Percentiles rank a stretch among this genome's conserved stretches.
Conservation (phyloP, 2,113 vertebrate genomes). For the Microtus montanus region DNA sequence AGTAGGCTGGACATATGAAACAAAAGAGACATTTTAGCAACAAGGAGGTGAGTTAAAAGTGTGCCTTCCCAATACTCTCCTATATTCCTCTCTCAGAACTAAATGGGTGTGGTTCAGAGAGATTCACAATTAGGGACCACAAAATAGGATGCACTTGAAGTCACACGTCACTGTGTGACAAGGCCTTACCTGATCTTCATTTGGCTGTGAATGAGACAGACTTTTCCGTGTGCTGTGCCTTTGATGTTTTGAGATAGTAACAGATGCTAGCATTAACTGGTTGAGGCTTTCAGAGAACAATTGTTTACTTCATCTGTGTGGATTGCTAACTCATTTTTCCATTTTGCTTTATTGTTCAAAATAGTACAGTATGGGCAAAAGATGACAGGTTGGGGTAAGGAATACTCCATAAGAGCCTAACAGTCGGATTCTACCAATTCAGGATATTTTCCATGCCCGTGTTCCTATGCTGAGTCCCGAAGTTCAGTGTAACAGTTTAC, state of each 20-base stretch:
- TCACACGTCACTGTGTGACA: neutral
- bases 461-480: neutral
- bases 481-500: neutral
- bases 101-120: neutral
- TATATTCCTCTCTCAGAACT: neutral
- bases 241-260: neutral
- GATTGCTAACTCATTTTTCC: neutral
- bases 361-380: neutral
- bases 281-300: neutral
- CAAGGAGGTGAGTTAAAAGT: neutral
- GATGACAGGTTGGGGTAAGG: neutral
- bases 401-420: too few species aligned
- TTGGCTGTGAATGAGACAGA: neutral
- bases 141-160: neutral
- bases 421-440: neutral
- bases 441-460: neutral
- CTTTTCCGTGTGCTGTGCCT: neutral
- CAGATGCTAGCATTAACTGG: neutral
- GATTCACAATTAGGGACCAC: neutral
- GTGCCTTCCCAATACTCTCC: neutral
- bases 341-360: constrained; percentile 16
- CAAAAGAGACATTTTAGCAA: neutral
- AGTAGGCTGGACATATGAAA: too few species aligned
- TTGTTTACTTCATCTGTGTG: neutral
- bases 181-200: neutral